Evolutionary conservation across 2,113 vertebrate species (phyloP).

Genomic region (Aegithalos caudatus): DNA sequence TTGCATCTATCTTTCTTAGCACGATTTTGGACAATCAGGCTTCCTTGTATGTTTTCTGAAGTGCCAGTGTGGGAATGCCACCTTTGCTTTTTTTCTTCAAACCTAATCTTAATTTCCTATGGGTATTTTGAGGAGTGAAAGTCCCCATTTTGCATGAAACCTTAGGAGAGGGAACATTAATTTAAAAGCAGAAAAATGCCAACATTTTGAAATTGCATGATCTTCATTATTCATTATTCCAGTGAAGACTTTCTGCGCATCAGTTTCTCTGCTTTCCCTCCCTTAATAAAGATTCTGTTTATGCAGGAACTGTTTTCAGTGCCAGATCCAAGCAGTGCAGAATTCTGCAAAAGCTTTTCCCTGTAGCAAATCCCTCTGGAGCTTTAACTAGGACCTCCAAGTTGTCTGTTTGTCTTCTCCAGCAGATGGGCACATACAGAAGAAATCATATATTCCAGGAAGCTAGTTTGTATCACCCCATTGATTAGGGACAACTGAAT

Average conservation of each 20-base stretch:
- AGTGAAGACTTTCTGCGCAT: background rate
- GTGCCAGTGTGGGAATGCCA: background rate
- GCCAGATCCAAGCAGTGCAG: background rate
- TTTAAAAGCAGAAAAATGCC: background rate
- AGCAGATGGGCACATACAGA: background rate
- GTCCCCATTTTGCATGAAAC: background rate
- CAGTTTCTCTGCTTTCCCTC: background rate
- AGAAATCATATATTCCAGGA: slow-evolving; percentile 4
- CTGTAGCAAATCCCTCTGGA: background rate
- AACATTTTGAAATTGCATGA: background rate
- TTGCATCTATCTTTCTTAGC: background rate
- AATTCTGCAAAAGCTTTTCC: background rate
- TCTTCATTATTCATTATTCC: background rate
- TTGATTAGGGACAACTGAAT: background rate
- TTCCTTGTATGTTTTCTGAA: background rate
- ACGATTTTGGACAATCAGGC: background rate
- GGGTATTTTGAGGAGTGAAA: background rate
- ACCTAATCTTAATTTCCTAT: background rate
- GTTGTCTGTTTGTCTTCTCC: background rate
- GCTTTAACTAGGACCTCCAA: background rate
- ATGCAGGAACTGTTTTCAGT: background rate
- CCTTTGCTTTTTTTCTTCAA: background rate
- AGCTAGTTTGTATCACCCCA: background rate
- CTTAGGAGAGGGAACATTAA: background rate
- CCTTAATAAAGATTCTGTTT: background rate